phyloP scores from a whole-genome alignment of 2,797 vertebrate genomes.

The Cossypha dichroa region DNA sequence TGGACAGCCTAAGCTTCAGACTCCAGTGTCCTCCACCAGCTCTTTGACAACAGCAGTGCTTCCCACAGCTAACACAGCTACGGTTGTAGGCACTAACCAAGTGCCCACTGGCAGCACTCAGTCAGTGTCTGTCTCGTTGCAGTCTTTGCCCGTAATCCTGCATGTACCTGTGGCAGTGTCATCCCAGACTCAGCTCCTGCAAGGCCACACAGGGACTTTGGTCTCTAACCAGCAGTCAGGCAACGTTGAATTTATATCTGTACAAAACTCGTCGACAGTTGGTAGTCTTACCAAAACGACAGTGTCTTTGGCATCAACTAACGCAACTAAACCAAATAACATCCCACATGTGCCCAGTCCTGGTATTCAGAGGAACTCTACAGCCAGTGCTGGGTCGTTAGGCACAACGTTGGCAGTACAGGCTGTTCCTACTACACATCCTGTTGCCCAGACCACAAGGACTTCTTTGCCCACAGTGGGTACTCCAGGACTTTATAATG shows the following conservation, averaged over 20 bases:
- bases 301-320: conserved; percentile 75
- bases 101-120: conserved; percentile 82
- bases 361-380: conserved; percentile 76
- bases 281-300: conserved; percentile 79
- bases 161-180: conserved; percentile 82
- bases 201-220: conserved; percentile 80
- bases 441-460: conserved; percentile 77
- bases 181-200: conserved; percentile 81
- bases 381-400: conserved; percentile 69
- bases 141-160: conserved; percentile 81
- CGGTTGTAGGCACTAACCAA: conserved; percentile 83
- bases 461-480: conserved; percentile 77
- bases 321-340: conserved; percentile 76
- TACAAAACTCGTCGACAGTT: conserved; percentile 78
- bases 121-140: conserved; percentile 83
- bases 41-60: conserved; percentile 78
- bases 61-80: conserved; percentile 73
- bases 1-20: conserved; percentile 72
- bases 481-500: conserved; percentile 75
- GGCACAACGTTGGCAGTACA: conserved; percentile 78
- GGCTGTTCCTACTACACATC: conserved; percentile 74
- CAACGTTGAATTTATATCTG: conserved; percentile 81
- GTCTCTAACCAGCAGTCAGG: conserved; percentile 80
- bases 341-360: conserved; percentile 72
- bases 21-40: conserved; percentile 71